Evolutionary conservation across 2,797 vertebrate genomes (phyloP).

Genomic region (Hippocampus kuda): DNA sequence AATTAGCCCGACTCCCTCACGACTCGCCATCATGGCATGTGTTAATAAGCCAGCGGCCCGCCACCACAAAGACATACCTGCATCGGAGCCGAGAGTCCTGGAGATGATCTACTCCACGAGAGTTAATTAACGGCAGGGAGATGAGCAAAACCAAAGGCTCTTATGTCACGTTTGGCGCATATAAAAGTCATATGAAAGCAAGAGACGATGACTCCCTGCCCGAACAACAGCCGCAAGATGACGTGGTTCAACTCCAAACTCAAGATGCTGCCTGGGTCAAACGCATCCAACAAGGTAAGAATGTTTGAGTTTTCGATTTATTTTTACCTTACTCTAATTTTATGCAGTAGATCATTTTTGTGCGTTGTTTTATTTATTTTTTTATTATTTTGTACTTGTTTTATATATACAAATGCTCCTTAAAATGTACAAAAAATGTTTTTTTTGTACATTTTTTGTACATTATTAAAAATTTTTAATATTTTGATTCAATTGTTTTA

Average conservation of each 20-base stretch:
- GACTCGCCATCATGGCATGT: conserved; percentile 38
- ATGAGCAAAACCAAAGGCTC: conserved; percentile 21
- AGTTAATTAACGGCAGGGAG: conserved; percentile 45
- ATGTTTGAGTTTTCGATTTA: not conserved
- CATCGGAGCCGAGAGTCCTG: conserved; percentile 28
- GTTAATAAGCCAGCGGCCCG: conserved; percentile 26
- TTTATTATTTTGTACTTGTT: too few species aligned
- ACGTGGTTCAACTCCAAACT: conserved; percentile 28
- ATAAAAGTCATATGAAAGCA: conserved; percentile 46
- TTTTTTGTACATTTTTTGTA: too few species aligned
- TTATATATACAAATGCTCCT: too few species aligned
- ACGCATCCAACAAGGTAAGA: conserved; percentile 8
- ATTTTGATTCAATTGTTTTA: too few species aligned
- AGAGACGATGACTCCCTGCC: conserved; percentile 16
- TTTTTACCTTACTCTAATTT: too few species aligned
- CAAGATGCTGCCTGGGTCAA: conserved; percentile 9
- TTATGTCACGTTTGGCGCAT: conserved; percentile 11
- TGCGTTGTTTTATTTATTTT: too few species aligned
- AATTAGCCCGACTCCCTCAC: conserved; percentile 30
- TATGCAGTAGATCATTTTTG: too few species aligned
- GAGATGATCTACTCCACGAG: conserved; percentile 37
- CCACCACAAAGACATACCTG: conserved; percentile 43
- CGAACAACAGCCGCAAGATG: conserved; percentile 34
- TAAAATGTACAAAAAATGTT: too few species aligned
- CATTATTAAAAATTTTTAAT: too few species aligned